These are phyloP conservation scores for Denticeps clupeoides DNA, from an alignment of 2,797 vertebrate species.

Conservation along the genomic window DNA sequence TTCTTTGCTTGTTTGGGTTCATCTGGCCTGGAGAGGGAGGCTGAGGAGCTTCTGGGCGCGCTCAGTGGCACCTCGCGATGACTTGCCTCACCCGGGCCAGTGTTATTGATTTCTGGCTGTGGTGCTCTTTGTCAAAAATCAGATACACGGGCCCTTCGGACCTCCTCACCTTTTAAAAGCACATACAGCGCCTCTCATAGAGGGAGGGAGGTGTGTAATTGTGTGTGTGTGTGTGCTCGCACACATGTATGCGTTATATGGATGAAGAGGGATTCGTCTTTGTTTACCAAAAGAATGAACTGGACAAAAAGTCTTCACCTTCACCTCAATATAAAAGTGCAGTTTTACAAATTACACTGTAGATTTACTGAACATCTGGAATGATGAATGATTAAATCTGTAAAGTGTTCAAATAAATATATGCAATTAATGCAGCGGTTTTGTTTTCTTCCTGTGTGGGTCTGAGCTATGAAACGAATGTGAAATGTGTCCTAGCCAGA, in stretches of 20 bases:
- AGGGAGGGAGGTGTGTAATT: constrained; percentile 37
- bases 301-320: no score
- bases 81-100: constrained; percentile 59
- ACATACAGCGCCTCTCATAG: constrained; percentile 76
- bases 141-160: constrained; percentile 87
- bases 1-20: constrained; percentile 91
- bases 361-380: no score
- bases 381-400: no score
- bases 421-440: no score
- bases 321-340: no score
- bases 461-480: no score
- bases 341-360: no score
- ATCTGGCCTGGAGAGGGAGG: constrained; percentile 65
- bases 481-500: no score
- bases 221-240: constrained; percentile 27
- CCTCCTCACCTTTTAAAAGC: constrained; percentile 95
- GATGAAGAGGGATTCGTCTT: constrained; percentile 19
- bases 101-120: constrained; percentile 92
- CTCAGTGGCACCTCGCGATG: constrained; percentile 49
- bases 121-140: constrained; percentile 99
- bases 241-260: constrained; percentile 11
- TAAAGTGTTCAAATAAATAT: no score
- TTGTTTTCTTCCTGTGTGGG: no score
- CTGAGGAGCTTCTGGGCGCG: constrained; percentile 19
- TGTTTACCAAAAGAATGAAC: constrained; percentile 16